Percentiles rank a stretch among this genome's conserved stretches.
Evolutionary conservation across 1,140 invertebrate genomes (phyloP).

Genomic region (Lethrus apterus): DNA sequence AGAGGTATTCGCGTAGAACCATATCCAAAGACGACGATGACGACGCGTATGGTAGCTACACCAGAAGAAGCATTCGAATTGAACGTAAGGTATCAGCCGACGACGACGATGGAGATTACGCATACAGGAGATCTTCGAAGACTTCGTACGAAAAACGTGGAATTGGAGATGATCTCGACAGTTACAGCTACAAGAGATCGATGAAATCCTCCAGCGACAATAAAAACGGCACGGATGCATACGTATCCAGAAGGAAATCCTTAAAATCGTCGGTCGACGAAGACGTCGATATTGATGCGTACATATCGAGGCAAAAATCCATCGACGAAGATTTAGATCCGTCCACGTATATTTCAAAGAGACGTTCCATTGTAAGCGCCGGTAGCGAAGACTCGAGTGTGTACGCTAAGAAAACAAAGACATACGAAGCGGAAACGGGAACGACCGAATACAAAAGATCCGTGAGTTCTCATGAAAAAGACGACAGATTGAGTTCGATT

Average conservation of each 20-base stretch:
- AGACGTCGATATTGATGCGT: constrained; percentile 13
- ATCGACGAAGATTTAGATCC: constrained; percentile 20
- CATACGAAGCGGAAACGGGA: not conserved
- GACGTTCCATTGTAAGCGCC: constrained; percentile 19
- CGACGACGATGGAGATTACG: constrained; percentile 5
- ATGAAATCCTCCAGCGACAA: constrained; percentile 23
- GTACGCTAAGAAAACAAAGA: not conserved
- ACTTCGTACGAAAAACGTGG: constrained; percentile 8
- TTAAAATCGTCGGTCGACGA: constrained; percentile 25
- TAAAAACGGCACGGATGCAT: constrained; percentile 21
- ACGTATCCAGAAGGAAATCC: constrained; percentile 25
- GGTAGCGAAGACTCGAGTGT: constrained; percentile 3
- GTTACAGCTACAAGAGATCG: constrained; percentile 25
- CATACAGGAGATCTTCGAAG: constrained; percentile 7
- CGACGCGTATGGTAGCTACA: constrained; percentile 12
- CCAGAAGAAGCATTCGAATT: constrained; percentile 12
- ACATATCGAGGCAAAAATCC: constrained; percentile 13
- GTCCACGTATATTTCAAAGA: constrained; percentile 16
- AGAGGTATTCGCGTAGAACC: not conserved
- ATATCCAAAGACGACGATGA: constrained; percentile 8
- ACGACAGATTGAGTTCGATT: not conserved
- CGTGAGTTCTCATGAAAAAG: constrained; percentile 2
- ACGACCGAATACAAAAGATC: constrained; percentile 1
- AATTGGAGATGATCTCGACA: constrained; percentile 20
- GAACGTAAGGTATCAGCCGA: constrained; percentile 11